Evolutionary conservation across 2,113 vertebrate species (phyloP).

Genomic region (Symphodus melops): DNA sequence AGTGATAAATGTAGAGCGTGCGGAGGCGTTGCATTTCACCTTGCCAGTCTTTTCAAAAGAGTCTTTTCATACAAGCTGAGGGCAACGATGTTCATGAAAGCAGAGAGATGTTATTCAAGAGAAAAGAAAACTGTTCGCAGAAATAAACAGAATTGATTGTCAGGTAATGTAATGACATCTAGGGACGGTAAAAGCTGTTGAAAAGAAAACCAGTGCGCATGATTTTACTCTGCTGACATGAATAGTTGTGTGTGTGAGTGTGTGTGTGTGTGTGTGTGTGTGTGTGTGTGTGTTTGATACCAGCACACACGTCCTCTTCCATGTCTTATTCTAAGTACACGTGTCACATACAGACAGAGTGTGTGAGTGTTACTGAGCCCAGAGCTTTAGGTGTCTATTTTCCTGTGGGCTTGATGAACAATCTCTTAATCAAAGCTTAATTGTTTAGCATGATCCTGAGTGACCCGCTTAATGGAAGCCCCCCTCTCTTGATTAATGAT

Average conservation of each 20-base stretch:
- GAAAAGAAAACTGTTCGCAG: conserved; percentile 34
- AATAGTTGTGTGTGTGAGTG: conserved; percentile 21
- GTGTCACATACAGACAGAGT: conserved; percentile 20
- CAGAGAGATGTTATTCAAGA: conserved; percentile 49
- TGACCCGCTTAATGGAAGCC: conserved; percentile 81
- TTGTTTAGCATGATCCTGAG: conserved; percentile 82
- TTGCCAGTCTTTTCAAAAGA: conserved; percentile 64
- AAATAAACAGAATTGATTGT: conserved; percentile 51
- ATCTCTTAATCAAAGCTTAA: conserved; percentile 86
- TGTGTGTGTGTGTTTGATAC: conserved; percentile 9
- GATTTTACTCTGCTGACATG: conserved; percentile 36
- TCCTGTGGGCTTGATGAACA: conserved; percentile 74
- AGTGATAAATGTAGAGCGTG: conserved; percentile 21
- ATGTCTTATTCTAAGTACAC: conserved; percentile 33
- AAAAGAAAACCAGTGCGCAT: conserved; percentile 38
- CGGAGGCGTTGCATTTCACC: conserved; percentile 59
- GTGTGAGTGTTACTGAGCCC: conserved; percentile 31
- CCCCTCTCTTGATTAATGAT: conserved; percentile 82
- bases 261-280: conserved; percentile 11
- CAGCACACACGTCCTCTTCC: not conserved
- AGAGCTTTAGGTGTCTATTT: conserved; percentile 19
- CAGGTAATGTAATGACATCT: conserved; percentile 48
- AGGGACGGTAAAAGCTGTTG: conserved; percentile 40
- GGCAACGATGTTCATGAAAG: conserved; percentile 54
- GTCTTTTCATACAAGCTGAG: conserved; percentile 56